A percentile compares a stretch with the other conserved stretches of the same genome.
Conservation (phyloP, 2,888 invertebrate genomes). For the Drepanosiphum platanoidis region DNA sequence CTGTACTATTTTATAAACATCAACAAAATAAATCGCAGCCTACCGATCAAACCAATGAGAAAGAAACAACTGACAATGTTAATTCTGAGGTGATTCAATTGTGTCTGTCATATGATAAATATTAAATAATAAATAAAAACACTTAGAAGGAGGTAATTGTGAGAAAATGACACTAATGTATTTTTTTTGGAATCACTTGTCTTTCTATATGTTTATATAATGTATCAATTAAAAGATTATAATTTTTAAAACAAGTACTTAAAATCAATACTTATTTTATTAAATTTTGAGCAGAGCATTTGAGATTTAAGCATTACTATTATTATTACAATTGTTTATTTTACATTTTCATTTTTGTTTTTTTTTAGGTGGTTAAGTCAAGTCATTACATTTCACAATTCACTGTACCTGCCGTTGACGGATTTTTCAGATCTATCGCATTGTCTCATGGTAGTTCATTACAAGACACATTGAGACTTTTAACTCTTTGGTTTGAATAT, state of each 20-base stretch:
- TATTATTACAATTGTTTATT: neutral
- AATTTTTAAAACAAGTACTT: no score
- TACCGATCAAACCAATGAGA: slow-evolving; percentile 62
- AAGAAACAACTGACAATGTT: neutral
- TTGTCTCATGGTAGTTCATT: slow-evolving; percentile 91
- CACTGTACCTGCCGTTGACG: slow-evolving; percentile 93
- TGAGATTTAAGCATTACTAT: no score
- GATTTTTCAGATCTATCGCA: slow-evolving; percentile 95
- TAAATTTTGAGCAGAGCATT: no score
- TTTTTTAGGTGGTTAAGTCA: slow-evolving; percentile 18
- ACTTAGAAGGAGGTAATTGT: no score
- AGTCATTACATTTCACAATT: slow-evolving; percentile 77
- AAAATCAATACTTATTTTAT: no score
- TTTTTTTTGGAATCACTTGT: no score
- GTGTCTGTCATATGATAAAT: neutral
- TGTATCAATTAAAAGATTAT: no score
- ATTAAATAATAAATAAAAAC: no score
- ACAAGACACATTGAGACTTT: slow-evolving; percentile 93
- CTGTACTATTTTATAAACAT: slow-evolving; percentile 78
- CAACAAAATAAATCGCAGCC: slow-evolving; percentile 67
- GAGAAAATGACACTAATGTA: no score
- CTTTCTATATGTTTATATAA: no score
- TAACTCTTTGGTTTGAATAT: slow-evolving; percentile 98
- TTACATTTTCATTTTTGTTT: slow-evolving; percentile 65
- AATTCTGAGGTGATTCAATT: slow-evolving; percentile 27